phyloP scores from a whole-genome alignment of 2,797 vertebrate genomes.

The Apogon talboti region DNA sequence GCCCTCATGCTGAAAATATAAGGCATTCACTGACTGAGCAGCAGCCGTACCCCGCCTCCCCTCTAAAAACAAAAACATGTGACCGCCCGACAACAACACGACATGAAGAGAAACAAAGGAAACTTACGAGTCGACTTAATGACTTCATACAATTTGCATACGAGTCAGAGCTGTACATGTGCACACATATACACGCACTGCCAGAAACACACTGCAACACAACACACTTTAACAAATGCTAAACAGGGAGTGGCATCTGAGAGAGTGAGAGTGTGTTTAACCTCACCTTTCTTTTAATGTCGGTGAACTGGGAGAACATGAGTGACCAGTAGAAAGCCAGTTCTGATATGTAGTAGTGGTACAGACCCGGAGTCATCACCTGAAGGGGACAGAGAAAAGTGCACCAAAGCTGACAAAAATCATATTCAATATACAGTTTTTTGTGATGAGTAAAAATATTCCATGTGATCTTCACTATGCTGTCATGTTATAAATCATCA shows the following conservation, averaged over 20 bases:
- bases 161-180: background rate
- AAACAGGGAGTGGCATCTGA: constrained; percentile 29
- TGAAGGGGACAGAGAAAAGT: constrained; percentile 57
- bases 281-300: constrained; percentile 97
- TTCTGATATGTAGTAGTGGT: constrained; percentile 92
- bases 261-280: background rate
- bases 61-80: constrained; percentile 38
- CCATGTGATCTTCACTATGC: constrained; percentile 6
- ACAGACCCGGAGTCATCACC: constrained; percentile 90
- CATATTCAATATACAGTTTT: background rate
- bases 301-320: constrained; percentile 98
- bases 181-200: background rate
- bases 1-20: constrained; percentile 56
- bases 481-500: background rate
- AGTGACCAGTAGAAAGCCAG: constrained; percentile 98
- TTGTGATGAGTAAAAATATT: background rate
- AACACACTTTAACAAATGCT: constrained; percentile 14
- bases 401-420: background rate
- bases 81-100: constrained; percentile 40
- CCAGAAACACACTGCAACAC: constrained; percentile 37
- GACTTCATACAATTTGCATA: constrained; percentile 9
- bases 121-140: background rate
- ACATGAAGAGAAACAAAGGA: background rate
- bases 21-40: constrained; percentile 51
- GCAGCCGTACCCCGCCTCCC: background rate